These are phyloP conservation scores for Ceryle rudis DNA, from an alignment of 2,797 vertebrate species.

Conservation along the genomic window DNA sequence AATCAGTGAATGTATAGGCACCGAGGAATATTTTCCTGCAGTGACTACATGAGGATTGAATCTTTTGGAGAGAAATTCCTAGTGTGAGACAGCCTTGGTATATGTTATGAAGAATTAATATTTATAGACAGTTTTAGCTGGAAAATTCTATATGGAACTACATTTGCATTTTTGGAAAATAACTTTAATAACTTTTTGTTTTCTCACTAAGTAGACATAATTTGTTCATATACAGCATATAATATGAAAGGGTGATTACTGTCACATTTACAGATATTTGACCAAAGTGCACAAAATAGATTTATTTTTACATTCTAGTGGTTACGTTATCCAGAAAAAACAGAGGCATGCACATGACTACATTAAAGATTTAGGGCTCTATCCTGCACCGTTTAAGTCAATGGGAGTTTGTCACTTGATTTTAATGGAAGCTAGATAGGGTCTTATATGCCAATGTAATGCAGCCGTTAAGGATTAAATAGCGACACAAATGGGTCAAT, in stretches of 20 bases:
- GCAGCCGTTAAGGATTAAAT: slow-evolving; percentile 37
- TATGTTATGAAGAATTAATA: slow-evolving; percentile 49
- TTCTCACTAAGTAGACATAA: slow-evolving; percentile 31
- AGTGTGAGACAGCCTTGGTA: slow-evolving; percentile 22
- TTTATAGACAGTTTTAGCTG: slow-evolving; percentile 35
- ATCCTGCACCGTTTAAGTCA: slow-evolving; percentile 13
- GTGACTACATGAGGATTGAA: neutral
- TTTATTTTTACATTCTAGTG: neutral
- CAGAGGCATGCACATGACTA: neutral
- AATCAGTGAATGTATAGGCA: neutral
- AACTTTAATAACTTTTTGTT: slow-evolving; percentile 7
- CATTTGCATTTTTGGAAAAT: slow-evolving; percentile 25
- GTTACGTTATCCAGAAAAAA: slow-evolving; percentile 14
- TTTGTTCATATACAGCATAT: slow-evolving; percentile 42
- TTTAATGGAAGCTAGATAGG: slow-evolving; percentile 30
- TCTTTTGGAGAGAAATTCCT: neutral
- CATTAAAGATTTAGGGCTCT: slow-evolving; percentile 50
- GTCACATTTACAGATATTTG: slow-evolving; percentile 25
- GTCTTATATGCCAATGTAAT: neutral
- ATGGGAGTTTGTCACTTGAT: slow-evolving; percentile 32
- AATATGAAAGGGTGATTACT: slow-evolving; percentile 10
- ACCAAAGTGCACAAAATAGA: slow-evolving; percentile 27
- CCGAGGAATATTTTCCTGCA: neutral
- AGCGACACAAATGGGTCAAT: slow-evolving; percentile 43
- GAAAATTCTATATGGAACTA: neutral